Evolutionary conservation across 2,797 vertebrate genomes (phyloP).

Genomic region (Tachyglossus aculeatus): DNA sequence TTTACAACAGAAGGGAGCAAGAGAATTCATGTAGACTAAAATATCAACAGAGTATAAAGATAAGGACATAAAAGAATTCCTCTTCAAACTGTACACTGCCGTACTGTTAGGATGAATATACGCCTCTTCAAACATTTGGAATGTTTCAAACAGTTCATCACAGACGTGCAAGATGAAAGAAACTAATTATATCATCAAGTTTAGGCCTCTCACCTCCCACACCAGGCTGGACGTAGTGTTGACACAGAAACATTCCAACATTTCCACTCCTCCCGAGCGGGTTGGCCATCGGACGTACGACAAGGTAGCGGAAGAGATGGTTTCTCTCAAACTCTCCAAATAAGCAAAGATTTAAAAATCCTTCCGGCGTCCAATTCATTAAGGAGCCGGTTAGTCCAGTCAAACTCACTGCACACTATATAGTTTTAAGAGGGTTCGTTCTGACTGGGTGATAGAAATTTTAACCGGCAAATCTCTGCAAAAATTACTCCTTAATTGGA

Average conservation of each 20-base stretch:
- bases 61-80: not conserved
- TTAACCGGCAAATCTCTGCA: slow-evolving; percentile 37
- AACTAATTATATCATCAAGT: not conserved
- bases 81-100: too few relatives aligned
- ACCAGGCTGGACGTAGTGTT: rapidly evolving
- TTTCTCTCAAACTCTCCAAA: slow-evolving; percentile 1
- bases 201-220: not conserved
- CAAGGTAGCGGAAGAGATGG: not conserved
- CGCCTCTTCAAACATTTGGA: not conserved
- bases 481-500: slow-evolving; percentile 67
- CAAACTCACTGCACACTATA: slow-evolving; percentile 42
- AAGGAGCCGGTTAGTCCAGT: slow-evolving; percentile 13
- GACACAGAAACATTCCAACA: too few relatives aligned
- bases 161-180: not conserved
- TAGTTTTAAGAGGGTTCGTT: slow-evolving; percentile 46
- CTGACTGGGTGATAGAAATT: slow-evolving; percentile 51
- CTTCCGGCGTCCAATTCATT: slow-evolving; percentile 39
- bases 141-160: not conserved
- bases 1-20: not conserved
- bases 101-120: too few relatives aligned
- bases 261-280: not conserved
- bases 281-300: not conserved
- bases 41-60: rapidly evolving
- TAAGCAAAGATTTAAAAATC: slow-evolving; percentile 16
- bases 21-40: rapidly evolving